Conservation (phyloP, 2,888 invertebrate species). For the Acanthosepion esculentum region DNA sequence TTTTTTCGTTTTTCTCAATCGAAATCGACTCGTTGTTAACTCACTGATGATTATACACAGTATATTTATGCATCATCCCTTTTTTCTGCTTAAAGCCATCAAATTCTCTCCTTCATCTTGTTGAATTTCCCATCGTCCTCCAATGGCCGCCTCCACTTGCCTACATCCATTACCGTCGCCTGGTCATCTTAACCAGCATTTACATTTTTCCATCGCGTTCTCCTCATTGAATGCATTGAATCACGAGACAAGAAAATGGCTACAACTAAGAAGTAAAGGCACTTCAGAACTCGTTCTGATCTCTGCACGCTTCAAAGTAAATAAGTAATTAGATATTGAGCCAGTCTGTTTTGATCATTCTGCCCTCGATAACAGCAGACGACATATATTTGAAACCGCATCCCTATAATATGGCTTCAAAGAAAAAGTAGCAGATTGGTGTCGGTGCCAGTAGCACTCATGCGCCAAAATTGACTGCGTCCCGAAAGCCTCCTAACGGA, state of each 20-base stretch:
- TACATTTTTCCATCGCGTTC: neutral
- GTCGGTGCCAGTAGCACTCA: neutral
- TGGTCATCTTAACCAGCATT: neutral
- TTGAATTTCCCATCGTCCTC: no score
- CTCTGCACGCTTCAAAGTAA: neutral
- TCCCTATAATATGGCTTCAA: neutral
- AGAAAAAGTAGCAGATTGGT: neutral
- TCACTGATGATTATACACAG: no score
- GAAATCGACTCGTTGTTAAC: no score
- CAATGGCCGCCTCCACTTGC: no score
- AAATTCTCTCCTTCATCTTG: no score
- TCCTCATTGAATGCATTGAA: neutral
- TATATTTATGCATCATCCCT: no score
- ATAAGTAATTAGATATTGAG: slow-evolving; percentile 20
- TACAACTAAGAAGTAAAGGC: neutral
- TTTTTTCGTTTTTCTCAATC: no score
- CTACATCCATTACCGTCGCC: no score
- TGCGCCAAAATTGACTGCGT: neutral
- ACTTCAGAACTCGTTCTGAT: neutral
- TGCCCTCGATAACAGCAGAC: neutral
- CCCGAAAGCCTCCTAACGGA: neutral
- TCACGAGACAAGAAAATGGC: neutral
- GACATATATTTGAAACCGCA: slow-evolving; percentile 8
- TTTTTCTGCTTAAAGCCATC: no score
- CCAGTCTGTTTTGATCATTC: neutral